Evolutionary conservation across 2,113 vertebrate species (phyloP), one percentile per base, ranked within the genome.

Genomic region (Caloenas nicobarica): DNA sequence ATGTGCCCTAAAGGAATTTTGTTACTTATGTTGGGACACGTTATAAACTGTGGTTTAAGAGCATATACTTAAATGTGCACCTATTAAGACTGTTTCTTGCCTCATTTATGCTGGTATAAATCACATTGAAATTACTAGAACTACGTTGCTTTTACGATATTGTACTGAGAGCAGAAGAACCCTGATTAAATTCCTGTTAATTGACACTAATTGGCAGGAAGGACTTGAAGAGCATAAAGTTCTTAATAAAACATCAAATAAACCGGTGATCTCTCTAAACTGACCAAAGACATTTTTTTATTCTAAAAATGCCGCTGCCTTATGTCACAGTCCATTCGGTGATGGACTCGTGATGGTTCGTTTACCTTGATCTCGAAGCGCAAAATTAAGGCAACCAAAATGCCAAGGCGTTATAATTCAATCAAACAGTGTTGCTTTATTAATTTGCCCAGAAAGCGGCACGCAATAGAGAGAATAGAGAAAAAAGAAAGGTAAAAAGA

Each of bases 201-300:
- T 92, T 95, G 83, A 86, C 80, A 88, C 44, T 93, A 94, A 96
- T 93, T 94, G 86, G 33, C 85, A 83, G 61, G 84, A 88, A 93
- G 42, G 64, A 86, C 68, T 86, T 78, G 38, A 93, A 90, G 74
- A 78, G 33, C 56, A 86, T 94, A 51, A 95, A 89, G 76, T 79
- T 94, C 92, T 96, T 88, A 91, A 94, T 93, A 90, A 81, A 86
- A 19, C 77, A 68, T 95, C 93, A 86, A 91, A 91, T 68, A 94
- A 87, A 94, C 56, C 78, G 68, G 83, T 83, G 68, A 91, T 94
- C 80, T 86, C 56, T 84, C 76, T 92, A 56, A 92, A 92, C 46
- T 56, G 72, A 81, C 91, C 72, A 64, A 83, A 88, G 65, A 21
- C 56, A 71, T 88, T 88, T 96, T 86, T 77, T 81, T 71, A 25